Percentiles rank a stretch among this genome's conserved stretches.
phyloP scores from a whole-genome alignment of 2,797 vertebrate species.

The Cryptoblepharus egeriae region DNA sequence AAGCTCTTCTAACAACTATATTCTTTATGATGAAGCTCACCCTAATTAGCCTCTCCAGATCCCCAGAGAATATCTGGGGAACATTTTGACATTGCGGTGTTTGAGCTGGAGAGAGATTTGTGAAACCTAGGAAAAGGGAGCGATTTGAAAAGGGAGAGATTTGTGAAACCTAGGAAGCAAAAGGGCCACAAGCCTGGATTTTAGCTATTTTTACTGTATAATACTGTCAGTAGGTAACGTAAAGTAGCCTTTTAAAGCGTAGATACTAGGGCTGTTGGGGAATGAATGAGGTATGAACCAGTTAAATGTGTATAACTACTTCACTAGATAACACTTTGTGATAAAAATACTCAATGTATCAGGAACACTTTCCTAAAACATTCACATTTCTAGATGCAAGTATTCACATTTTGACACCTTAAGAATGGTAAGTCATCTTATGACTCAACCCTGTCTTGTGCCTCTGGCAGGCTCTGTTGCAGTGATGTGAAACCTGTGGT shows the following conservation, averaged over 20 bases:
- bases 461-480: too few relatives aligned
- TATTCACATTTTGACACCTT: too few relatives aligned
- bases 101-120: constrained; percentile 64
- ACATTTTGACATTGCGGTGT: constrained; percentile 79
- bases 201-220: constrained; percentile 67
- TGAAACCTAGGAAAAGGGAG: constrained; percentile 58
- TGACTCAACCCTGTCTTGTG: too few relatives aligned
- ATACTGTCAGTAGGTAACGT: constrained; percentile 53
- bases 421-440: too few relatives aligned
- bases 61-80: constrained; percentile 83
- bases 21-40: constrained; percentile 92
- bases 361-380: not conserved
- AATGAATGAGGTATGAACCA: constrained; percentile 73
- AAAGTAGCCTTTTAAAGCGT: constrained; percentile 67
- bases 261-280: constrained; percentile 63
- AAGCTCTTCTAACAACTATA: constrained; percentile 96
- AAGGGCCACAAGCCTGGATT: constrained; percentile 58
- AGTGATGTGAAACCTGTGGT: too few relatives aligned
- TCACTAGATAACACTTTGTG: constrained; percentile 35
- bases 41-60: constrained; percentile 98
- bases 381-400: not conserved
- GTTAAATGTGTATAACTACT: constrained; percentile 58
- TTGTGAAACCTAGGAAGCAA: constrained; percentile 68
- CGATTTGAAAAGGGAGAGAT: constrained; percentile 52
- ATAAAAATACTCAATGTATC: constrained; percentile 42